Evolutionary conservation across 2,888 invertebrate genomes (phyloP), one percentile per base, ranked within the genome.

Genomic region (Amiota communis): DNA sequence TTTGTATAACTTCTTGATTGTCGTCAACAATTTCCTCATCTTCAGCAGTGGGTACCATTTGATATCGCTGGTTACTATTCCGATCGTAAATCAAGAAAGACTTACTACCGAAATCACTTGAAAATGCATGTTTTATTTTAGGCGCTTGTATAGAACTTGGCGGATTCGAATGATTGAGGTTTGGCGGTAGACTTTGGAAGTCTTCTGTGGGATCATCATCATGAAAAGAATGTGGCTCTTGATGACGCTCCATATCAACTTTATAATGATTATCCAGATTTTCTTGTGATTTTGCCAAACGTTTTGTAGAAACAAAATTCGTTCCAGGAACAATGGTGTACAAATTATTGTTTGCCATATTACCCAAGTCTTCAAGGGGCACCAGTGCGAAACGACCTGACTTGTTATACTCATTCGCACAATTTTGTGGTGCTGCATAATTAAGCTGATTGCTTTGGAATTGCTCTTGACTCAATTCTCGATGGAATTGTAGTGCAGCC

Each of bases 1-100:
- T 90, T 78, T 90, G 89, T 76, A 90, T 90, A 17, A 90, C 88
- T 77, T 90, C 90, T 71, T 89, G 90, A 74, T 89, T 90, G 15
- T 90, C 88, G 75, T 90, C 90, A 11, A 90, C 90, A 47, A 90
- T 75, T 73, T 90, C 90, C 74, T 90, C 90, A 80, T 92, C 92
- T 15, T 93, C 93, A 13, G 93, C 93, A 0, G 93, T 92, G 51
- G 93, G 93, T 75, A 93, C 93, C 9, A 93, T 92, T 88, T 93
- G 90, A 90, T 93, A 91, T 89, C 93, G 85, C 90, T 93, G 85
- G 89, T 87, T 90, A 90, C 85, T 90, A 51, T 89, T 89, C 90
- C 92, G 87, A 70, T 93, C 92, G 0, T 93, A 92, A 74, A 90
- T 81, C 1, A 90, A 80, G 57, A 90, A 89, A 0, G 89, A 85